These are phyloP conservation scores for Penaeus chinensis DNA, from an alignment of 1,140 invertebrate genomes.

Conservation along the genomic window DNA sequence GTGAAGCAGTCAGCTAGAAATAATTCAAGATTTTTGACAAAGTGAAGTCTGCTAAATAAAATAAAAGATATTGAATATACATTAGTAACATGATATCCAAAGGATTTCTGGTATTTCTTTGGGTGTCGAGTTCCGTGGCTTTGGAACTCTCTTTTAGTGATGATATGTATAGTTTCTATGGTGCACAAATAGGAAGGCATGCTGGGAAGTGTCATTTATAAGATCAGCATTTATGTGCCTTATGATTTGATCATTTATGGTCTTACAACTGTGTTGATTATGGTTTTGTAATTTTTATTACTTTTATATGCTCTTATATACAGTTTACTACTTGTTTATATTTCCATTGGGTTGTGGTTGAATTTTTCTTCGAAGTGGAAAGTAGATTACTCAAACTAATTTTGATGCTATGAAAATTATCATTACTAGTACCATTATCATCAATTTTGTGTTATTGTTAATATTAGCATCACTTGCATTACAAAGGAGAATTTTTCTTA, in stretches of 20 bases:
- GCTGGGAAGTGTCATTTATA: conserved; percentile 39
- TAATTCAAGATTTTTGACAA: conserved; percentile 23
- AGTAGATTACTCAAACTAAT: no score
- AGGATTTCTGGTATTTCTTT: conserved; percentile 32
- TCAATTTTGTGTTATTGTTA: no score
- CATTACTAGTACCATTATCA: no score
- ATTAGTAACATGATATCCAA: conserved; percentile 21
- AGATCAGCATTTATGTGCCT: conserved; percentile 57
- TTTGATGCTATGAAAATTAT: no score
- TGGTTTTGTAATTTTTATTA: no score
- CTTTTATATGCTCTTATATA: no score
- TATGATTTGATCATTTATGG: not conserved
- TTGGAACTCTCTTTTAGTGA: conserved; percentile 1
- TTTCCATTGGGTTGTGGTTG: no score
- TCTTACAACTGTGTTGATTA: no score
- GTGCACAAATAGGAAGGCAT: conserved; percentile 55
- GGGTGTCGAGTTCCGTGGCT: conserved; percentile 21
- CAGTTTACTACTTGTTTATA: no score
- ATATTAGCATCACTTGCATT: no score
- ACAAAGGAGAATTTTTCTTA: no score
- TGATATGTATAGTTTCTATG: conserved; percentile 43
- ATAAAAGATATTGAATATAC: conserved; percentile 19
- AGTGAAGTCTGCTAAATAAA: conserved; percentile 23
- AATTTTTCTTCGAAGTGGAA: no score
- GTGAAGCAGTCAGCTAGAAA: conserved; percentile 24